These are phyloP conservation scores for Trichacis sp. DNA, from an alignment of 2,888 invertebrate genomes.

Conservation along the genomic window DNA sequence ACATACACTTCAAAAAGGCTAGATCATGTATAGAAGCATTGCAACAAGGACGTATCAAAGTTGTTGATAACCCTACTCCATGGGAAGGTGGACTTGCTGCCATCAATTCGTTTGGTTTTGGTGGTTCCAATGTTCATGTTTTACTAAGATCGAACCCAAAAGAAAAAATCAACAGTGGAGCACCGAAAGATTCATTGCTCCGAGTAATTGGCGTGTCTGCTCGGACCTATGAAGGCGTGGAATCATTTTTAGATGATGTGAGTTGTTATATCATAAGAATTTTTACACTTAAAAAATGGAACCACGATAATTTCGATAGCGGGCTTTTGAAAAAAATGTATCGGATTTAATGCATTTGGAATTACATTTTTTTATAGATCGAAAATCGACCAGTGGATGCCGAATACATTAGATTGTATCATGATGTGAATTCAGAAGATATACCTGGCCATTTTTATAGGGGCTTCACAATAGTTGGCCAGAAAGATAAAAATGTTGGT, in stretches of 20 bases:
- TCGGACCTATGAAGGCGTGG: conserved; percentile 83
- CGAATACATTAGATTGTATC: conserved; percentile 70
- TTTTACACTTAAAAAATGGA: no score
- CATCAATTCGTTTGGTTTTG: conserved; percentile 94
- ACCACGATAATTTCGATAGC: no score
- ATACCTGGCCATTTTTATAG: conserved; percentile 78
- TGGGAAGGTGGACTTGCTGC: conserved; percentile 82
- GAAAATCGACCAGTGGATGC: conserved; percentile 66
- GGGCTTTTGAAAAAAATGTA: no score
- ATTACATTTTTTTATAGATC: no score
- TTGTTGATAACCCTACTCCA: conserved; percentile 79
- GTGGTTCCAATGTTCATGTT: conserved; percentile 87
- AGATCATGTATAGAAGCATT: conserved; percentile 75
- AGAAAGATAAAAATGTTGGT: no score
- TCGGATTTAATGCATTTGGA: no score
- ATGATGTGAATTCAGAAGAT: conserved; percentile 67
- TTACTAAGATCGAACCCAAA: conserved; percentile 75
- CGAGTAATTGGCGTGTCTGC: conserved; percentile 83
- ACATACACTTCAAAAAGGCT: conserved; percentile 81
- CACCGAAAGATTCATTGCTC: conserved; percentile 77
- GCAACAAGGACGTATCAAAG: conserved; percentile 75
- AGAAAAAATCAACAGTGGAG: conserved; percentile 74
- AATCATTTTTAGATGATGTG: no score
- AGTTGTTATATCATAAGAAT: no score
- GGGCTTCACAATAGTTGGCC: conserved; percentile 83